A percentile compares a stretch with the other conserved stretches of the same genome.
Evolutionary conservation across 2,888 invertebrate species (phyloP).

Genomic region (Teinopalpus imperialis): DNA sequence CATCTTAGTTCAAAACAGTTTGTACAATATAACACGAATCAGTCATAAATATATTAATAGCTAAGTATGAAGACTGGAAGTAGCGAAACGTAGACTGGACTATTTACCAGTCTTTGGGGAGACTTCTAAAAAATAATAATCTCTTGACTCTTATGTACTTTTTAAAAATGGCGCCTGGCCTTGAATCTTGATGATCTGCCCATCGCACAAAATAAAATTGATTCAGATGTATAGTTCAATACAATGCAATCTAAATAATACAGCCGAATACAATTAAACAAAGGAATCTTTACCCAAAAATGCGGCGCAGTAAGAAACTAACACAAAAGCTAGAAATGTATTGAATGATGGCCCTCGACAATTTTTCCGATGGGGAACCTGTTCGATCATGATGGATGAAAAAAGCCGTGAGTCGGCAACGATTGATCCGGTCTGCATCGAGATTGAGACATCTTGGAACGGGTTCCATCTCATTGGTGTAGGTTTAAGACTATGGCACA

Average conservation of each 20-base stretch:
- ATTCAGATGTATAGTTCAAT: no score
- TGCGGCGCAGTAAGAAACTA: slow-evolving; percentile 9
- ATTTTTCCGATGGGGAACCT: slow-evolving; percentile 62
- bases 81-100: no score
- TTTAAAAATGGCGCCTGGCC: no score
- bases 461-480: slow-evolving; percentile 60
- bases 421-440: slow-evolving; percentile 73
- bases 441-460: slow-evolving; percentile 79
- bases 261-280: background rate
- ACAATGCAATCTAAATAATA: background rate
- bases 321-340: slow-evolving; percentile 35
- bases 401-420: slow-evolving; percentile 65
- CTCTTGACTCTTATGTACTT: no score
- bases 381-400: slow-evolving; percentile 70
- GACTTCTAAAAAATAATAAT: no score
- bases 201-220: no score
- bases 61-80: no score
- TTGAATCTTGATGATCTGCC: no score
- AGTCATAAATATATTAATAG: no score
- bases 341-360: slow-evolving; percentile 38
- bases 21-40: no score
- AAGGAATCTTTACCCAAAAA: slow-evolving; percentile 6
- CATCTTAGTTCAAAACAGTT: no score
- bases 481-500: slow-evolving; percentile 36
- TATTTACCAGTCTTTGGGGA: no score